Percentiles rank a stretch among this genome's conserved stretches.
These are phyloP conservation scores for Acestrorhynchus altus DNA, from an alignment of 2,797 vertebrate genomes.

Conservation along the genomic window DNA sequence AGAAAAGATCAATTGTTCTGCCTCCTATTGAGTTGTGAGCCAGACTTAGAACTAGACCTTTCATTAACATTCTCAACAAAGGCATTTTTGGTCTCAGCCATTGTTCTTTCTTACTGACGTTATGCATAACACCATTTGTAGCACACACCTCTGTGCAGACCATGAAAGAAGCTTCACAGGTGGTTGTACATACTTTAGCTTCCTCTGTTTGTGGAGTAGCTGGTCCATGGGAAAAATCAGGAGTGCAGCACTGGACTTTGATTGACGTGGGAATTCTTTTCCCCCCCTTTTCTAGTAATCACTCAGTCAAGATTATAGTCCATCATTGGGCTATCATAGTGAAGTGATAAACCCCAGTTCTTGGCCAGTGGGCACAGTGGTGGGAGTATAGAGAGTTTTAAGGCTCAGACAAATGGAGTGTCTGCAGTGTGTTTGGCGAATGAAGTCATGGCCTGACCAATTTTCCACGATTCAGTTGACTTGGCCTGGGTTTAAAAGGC, in stretches of 20 bases:
- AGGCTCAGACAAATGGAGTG: background rate
- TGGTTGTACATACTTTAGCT: conserved; percentile 56
- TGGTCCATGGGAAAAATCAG: conserved; percentile 45
- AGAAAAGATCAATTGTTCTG: conserved; percentile 27
- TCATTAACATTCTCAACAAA: conserved; percentile 43
- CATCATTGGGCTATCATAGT: conserved; percentile 9
- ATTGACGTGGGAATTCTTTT: conserved; percentile 7
- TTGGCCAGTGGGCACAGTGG: background rate
- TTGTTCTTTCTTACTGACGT: conserved; percentile 61
- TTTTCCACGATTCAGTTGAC: conserved; percentile 24
- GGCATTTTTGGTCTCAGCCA: conserved; percentile 15
- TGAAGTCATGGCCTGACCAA: conserved; percentile 23
- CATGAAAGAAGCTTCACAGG: conserved; percentile 64
- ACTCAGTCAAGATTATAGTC: background rate
- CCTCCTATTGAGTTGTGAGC: conserved; percentile 38
- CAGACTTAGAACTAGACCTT: conserved; percentile 37
- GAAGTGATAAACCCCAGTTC: background rate
- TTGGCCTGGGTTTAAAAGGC: conserved; percentile 40
- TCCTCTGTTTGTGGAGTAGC: conserved; percentile 46
- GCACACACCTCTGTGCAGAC: conserved; percentile 62
- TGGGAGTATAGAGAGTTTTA: background rate
- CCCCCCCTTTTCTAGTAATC: conserved; percentile 2
- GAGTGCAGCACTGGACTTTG: conserved; percentile 1
- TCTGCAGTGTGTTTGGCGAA: conserved; percentile 2
- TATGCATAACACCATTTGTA: conserved; percentile 59